Base-by-base conservation (phyloP, 2,797 vertebrate genomes). In the Sitta carolinensis region DNA sequence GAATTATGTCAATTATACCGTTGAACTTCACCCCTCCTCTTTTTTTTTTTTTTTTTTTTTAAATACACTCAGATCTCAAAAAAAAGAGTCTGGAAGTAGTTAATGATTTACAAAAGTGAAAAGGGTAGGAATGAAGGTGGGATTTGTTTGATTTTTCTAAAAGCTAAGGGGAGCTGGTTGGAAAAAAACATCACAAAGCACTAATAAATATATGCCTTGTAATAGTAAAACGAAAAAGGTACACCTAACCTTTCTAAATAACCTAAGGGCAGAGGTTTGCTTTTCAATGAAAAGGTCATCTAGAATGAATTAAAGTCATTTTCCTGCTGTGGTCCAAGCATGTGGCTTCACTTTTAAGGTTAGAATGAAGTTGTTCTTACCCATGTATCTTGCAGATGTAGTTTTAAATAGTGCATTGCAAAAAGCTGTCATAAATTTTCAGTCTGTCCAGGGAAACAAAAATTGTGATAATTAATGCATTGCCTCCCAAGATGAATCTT, bases 271-370 rank as follows among this genome's bases (percentile, higher is more conserved):
- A 93, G 29, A 92, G 91, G 94, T 97, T 97, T 97, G 77, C 76
- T 97, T 97, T 97, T 95, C 94, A 96, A 81, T 89, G 89, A 82
- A 97, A 97, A 97, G 94, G 96, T 97, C 93, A 55, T 88, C 82
- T 89, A 87, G 91, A 94, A 97, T 97, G 97, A 97, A 97, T 97
- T 98, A 94, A 97, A 97, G 90, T 90, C 30, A 87, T 95, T 96
- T 96, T 96, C 94, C 95, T 48, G 38, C 79, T 91, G 93, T 94
- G 93, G 94, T 95, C 61, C 21, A 85, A 95, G 88, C 84, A 94
- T 95, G 89, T 91, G 88, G 69, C 77, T 97, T 95, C 74, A 67
- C 85, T 96, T 97, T 96, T 91, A 97, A 96, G 89, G 67, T 91
- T 96, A 90, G 51, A 93, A 94, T 80, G 90, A 96, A 97, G 86